Evolutionary conservation across 1,140 invertebrate species (phyloP).

Genomic region (Cepaea nemoralis): DNA sequence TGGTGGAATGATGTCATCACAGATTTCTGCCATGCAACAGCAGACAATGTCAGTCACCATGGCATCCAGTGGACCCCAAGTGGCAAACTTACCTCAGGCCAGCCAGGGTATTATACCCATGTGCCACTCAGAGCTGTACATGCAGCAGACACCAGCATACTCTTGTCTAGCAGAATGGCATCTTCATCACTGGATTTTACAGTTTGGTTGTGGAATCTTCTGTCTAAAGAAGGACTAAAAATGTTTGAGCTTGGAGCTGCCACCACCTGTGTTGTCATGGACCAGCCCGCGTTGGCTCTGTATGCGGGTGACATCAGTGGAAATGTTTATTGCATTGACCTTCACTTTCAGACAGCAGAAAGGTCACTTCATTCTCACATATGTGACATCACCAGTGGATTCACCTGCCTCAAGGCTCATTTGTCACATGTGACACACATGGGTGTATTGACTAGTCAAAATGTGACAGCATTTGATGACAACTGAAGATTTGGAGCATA

Average conservation of each 20-base stretch:
- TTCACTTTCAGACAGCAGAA: slow-evolving; percentile 16
- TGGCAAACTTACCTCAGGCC: slow-evolving; percentile 28
- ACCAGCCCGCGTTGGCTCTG: slow-evolving; percentile 12
- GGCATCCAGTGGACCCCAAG: slow-evolving; percentile 24
- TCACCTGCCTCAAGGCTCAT: slow-evolving; percentile 18
- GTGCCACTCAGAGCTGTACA: slow-evolving; percentile 38
- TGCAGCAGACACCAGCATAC: slow-evolving; percentile 38
- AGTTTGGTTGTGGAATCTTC: slow-evolving; percentile 24
- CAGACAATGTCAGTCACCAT: slow-evolving; percentile 39
- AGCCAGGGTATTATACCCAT: slow-evolving; percentile 18
- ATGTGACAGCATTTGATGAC: slow-evolving; percentile 25
- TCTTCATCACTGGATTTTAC: not conserved
- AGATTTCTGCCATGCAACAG: slow-evolving; percentile 58
- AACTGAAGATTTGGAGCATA: slow-evolving; percentile 30
- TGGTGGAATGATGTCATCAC: slow-evolving; percentile 55
- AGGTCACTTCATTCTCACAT: slow-evolving; percentile 24
- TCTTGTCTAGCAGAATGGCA: no score
- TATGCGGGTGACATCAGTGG: slow-evolving; percentile 32
- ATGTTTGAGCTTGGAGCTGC: slow-evolving; percentile 37
- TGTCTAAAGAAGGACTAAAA: slow-evolving; percentile 31
- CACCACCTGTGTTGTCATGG: slow-evolving; percentile 6
- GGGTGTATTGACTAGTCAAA: not conserved
- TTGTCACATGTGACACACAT: slow-evolving; percentile 20
- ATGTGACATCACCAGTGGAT: slow-evolving; percentile 17
- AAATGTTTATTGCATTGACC: slow-evolving; percentile 33